Percentiles rank a stretch among this genome's conserved stretches.
Evolutionary conservation across 2,888 invertebrate genomes (phyloP).

Genomic region (Sphaerophoria rueppellii): DNA sequence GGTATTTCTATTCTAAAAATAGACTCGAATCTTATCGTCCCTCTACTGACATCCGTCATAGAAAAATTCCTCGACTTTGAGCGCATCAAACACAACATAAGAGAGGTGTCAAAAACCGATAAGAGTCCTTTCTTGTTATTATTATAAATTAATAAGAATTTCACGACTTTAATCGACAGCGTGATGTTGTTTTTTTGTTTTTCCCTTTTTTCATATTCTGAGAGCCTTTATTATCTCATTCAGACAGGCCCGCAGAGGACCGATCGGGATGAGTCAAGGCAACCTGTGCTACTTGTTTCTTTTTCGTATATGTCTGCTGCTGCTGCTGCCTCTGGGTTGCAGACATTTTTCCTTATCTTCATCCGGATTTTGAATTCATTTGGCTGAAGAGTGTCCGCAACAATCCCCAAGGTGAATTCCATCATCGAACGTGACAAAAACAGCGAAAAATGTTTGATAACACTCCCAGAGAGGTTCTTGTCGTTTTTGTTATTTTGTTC

Average conservation of each 20-base stretch:
- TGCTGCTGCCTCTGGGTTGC: slow-evolving; percentile 39
- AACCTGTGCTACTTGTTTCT: slow-evolving; percentile 27
- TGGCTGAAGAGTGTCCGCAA: slow-evolving; percentile 25
- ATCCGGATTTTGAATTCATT: slow-evolving; percentile 73
- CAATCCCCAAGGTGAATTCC: slow-evolving; percentile 69
- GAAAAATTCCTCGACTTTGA: slow-evolving; percentile 43
- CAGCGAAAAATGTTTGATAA: slow-evolving; percentile 70
- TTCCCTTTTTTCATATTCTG: slow-evolving; percentile 23
- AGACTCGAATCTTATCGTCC: slow-evolving; percentile 55
- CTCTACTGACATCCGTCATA: slow-evolving; percentile 60
- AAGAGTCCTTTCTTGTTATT: slow-evolving; percentile 49
- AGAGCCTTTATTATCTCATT: slow-evolving; percentile 44
- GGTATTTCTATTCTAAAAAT: slow-evolving; percentile 26
- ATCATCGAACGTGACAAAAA: slow-evolving; percentile 73
- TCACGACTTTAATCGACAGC: slow-evolving; percentile 46
- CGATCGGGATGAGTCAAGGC: slow-evolving; percentile 41
- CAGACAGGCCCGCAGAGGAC: slow-evolving; percentile 48
- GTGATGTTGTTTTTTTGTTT: slow-evolving; percentile 17
- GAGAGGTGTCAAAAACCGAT: slow-evolving; percentile 66
- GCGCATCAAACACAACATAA: slow-evolving; percentile 9
- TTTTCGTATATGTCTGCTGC: slow-evolving; percentile 13
- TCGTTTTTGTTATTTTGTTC: slow-evolving; percentile 1
- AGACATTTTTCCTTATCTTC: slow-evolving; percentile 65
- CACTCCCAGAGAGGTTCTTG: slow-evolving; percentile 31
- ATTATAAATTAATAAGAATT: slow-evolving; percentile 68